A percentile compares a stretch with the other conserved stretches of the same genome.
phyloP scores from a whole-genome alignment of 92 coral and sea anemone genomes.

The Chrysogorgia sp. region DNA sequence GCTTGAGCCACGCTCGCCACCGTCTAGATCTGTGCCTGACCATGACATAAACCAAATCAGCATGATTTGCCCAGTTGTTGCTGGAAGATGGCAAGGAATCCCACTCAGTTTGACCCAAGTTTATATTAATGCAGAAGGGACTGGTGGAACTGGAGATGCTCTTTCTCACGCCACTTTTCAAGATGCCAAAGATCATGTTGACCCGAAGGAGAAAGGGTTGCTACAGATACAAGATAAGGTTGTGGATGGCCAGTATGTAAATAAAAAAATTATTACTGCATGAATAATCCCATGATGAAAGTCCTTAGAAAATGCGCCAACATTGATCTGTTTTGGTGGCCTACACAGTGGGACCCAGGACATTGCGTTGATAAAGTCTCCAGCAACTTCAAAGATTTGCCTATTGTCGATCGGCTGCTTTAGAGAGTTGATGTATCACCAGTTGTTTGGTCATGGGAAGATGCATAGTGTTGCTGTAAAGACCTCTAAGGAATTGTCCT shows the following conservation, averaged over 20 bases:
- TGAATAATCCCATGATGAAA: constrained; percentile 7
- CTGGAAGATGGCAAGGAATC: not conserved
- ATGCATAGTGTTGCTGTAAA: too few species aligned
- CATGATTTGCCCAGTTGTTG: constrained; percentile 6
- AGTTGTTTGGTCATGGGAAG: too few species aligned
- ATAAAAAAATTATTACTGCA: not conserved
- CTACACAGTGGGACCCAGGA: too few species aligned
- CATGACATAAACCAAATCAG: constrained; percentile 10
- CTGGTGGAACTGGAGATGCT: constrained; percentile 18
- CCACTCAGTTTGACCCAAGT: constrained; percentile 1
- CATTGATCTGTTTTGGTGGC: too few species aligned
- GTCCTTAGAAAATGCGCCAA: not conserved
- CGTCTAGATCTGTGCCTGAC: too few species aligned
- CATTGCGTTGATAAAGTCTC: too few species aligned
- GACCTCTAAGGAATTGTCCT: too few species aligned
- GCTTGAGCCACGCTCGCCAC: too few species aligned
- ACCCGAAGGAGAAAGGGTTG: not conserved
- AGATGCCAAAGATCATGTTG: not conserved
- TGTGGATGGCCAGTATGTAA: constrained; percentile 8
- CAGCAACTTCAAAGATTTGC: too few species aligned
- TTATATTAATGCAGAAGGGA: constrained; percentile 2
- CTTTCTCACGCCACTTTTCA: not conserved
- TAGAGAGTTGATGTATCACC: too few species aligned
- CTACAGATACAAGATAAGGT: constrained; percentile 1
- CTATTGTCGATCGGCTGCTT: too few species aligned